A percentile compares a stretch with the other conserved stretches of the same genome.
These are phyloP conservation scores for Patagioenas fasciata DNA, from an alignment of 2,113 vertebrate species.

Conservation along the genomic window DNA sequence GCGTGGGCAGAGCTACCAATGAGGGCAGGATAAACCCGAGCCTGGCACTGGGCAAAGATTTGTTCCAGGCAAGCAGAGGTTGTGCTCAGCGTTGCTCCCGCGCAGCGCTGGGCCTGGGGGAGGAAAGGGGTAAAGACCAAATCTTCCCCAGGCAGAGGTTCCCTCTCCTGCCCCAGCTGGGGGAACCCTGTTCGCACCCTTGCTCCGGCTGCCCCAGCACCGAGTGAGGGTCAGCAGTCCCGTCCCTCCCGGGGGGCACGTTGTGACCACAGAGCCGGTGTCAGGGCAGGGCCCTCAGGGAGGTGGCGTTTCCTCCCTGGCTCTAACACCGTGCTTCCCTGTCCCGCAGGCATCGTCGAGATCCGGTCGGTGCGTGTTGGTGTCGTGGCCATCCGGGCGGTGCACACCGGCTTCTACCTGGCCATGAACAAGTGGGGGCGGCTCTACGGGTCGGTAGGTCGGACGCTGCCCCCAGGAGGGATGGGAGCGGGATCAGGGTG, in stretches of 20 bases:
- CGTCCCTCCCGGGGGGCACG: accelerated
- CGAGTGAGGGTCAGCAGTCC: background rate
- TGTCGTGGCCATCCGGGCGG: constrained; percentile 89
- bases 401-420: constrained; percentile 90
- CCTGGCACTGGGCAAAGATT: constrained; percentile 75
- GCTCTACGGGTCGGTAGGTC: constrained; percentile 91
- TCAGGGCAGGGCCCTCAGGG: accelerated
- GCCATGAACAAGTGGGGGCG: constrained; percentile 91
- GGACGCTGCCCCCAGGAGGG: background rate
- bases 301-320: accelerated
- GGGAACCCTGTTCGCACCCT: background rate
- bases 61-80: background rate
- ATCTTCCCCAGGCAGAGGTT: background rate
- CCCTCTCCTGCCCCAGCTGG: background rate
- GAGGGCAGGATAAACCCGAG: constrained; percentile 70
- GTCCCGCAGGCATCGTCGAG: constrained; percentile 86
- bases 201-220: background rate
- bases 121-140: constrained; percentile 1
- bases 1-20: constrained; percentile 68
- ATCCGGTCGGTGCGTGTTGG: constrained; percentile 91
- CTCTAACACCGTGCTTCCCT: background rate
- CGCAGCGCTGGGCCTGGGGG: background rate
- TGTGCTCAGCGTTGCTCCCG: background rate
- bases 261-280: background rate
- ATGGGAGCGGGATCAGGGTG: background rate